These are phyloP conservation scores for Leptinotarsa juncta DNA, from an alignment of 2,888 invertebrate species.

Conservation along the genomic window DNA sequence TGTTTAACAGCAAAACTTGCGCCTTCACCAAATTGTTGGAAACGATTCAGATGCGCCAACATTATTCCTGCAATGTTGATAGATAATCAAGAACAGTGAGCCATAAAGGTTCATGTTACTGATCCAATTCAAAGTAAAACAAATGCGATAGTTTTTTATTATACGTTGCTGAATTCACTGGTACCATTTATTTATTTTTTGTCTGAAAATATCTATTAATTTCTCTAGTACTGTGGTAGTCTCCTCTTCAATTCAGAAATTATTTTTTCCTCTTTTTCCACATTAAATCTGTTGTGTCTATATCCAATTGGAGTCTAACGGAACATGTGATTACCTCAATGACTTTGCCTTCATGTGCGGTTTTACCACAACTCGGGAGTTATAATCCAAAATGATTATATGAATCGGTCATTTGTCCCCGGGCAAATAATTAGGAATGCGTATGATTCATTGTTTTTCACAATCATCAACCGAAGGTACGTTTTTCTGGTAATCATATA, in stretches of 20 bases:
- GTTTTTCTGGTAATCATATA: slow-evolving; percentile 1
- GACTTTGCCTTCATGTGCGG: slow-evolving; percentile 1
- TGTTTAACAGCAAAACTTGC: neutral
- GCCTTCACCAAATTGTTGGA: neutral
- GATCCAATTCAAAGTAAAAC: too few species aligned
- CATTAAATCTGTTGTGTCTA: neutral
- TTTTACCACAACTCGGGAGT: slow-evolving; percentile 11
- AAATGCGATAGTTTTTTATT: too few species aligned
- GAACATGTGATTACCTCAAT: slow-evolving; percentile 7
- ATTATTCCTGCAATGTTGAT: too few species aligned
- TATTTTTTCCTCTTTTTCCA: neutral
- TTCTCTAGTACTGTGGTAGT: too few species aligned
- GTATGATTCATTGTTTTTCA: slow-evolving; percentile 12
- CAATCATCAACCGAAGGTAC: neutral
- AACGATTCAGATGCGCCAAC: too few species aligned
- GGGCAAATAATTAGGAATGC: slow-evolving; percentile 1
- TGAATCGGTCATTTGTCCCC: slow-evolving; percentile 6
- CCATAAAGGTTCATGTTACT: too few species aligned
- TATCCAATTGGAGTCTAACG: neutral
- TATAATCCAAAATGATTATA: slow-evolving; percentile 19
- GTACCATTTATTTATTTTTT: too few species aligned
- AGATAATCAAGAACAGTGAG: too few species aligned
- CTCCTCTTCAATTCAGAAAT: neutral
- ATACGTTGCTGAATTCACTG: too few species aligned
- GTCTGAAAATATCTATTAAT: too few species aligned